phyloP scores from a whole-genome alignment of 1,140 invertebrate species.

The Odontomachus brunneus region DNA sequence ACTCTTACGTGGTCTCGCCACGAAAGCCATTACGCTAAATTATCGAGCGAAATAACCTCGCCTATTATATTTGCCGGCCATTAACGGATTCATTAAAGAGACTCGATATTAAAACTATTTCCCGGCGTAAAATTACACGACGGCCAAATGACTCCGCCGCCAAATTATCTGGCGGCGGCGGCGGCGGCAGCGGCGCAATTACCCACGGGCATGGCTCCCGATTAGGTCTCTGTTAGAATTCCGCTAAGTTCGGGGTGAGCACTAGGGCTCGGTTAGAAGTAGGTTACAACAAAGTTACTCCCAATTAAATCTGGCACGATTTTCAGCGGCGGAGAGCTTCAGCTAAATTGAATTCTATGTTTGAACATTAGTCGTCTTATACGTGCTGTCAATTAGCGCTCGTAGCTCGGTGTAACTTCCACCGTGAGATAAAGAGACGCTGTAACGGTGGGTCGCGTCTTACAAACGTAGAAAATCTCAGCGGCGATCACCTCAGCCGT shows the following conservation, averaged over 20 bases:
- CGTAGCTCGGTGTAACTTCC: constrained; percentile 45
- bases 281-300: constrained; percentile 62
- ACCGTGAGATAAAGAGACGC: constrained; percentile 39
- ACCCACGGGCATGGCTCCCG: constrained; percentile 8
- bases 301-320: constrained; percentile 61
- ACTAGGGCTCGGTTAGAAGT: constrained; percentile 52
- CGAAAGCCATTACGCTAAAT: constrained; percentile 19
- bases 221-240: constrained; percentile 56
- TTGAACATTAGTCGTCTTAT: constrained; percentile 58
- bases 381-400: constrained; percentile 53
- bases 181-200: constrained; percentile 30
- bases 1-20: not conserved
- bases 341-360: constrained; percentile 58
- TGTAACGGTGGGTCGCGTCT: constrained; percentile 18
- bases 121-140: constrained; percentile 27
- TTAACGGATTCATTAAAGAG: constrained; percentile 35
- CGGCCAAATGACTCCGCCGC: constrained; percentile 44
- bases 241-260: constrained; percentile 47
- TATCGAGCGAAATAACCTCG: constrained; percentile 20
- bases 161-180: constrained; percentile 48
- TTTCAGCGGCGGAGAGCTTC: constrained; percentile 40
- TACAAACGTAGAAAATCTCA: constrained; percentile 27
- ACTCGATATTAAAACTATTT: constrained; percentile 50
- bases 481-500: not conserved
- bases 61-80: constrained; percentile 26